Evolutionary conservation across 2,888 invertebrate genomes (phyloP).

Genomic region (Amorpha juglandis): DNA sequence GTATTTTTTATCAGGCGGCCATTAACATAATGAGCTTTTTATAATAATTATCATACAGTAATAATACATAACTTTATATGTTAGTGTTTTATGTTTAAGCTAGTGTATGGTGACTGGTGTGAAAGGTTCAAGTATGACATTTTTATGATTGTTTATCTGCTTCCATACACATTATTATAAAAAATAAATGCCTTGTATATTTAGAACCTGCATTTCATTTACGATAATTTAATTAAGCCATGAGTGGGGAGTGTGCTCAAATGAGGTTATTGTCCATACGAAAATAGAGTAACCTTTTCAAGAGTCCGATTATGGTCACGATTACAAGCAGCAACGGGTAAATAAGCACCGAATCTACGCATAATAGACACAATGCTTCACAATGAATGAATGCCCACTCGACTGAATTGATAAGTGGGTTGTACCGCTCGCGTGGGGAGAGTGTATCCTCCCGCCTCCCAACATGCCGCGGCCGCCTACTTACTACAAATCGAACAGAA

Average conservation of each 20-base stretch:
- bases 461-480: conserved; percentile 28
- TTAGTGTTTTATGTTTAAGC: background rate
- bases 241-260: conserved; percentile 1
- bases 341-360: conserved; percentile 72
- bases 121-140: conserved; percentile 13
- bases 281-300: conserved; percentile 30
- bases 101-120: conserved; percentile 4
- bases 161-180: background rate
- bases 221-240: background rate
- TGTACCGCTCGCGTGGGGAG: conserved; percentile 65
- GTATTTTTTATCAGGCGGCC: background rate
- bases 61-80: background rate
- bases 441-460: conserved; percentile 50
- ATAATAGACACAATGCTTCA: conserved; percentile 78
- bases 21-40: background rate
- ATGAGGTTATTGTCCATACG: conserved; percentile 21
- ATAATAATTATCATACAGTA: background rate
- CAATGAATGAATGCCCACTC: conserved; percentile 82
- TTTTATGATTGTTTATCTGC: background rate
- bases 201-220: conserved; percentile 18
- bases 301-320: conserved; percentile 38
- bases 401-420: conserved; percentile 83
- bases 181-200: conserved; percentile 18
- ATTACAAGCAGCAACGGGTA: conserved; percentile 58
- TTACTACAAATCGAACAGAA: conserved; percentile 5